Evolutionary conservation across 2,888 invertebrate species (phyloP), one percentile per base, ranked within the genome.

Genomic region (Platycheirus albimanus): DNA sequence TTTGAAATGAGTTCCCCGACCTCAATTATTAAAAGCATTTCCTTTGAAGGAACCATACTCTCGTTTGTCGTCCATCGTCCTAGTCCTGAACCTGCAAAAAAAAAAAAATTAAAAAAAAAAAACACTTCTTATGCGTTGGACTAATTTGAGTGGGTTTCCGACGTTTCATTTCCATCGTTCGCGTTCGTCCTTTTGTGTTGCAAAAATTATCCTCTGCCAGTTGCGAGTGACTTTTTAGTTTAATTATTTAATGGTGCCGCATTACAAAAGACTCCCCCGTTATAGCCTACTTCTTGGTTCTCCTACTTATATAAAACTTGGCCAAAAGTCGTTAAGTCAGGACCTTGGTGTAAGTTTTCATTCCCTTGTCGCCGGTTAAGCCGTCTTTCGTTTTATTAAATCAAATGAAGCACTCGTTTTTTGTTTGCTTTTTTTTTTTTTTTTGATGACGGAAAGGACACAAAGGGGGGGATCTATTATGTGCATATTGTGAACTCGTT

Each of bases 341-440:
- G 61, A 61, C 41, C 61, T 61, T 30, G n/a, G 43, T n/a, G 28
- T 19, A 56, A 56, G 20, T 56, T 56, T 15, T 10, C 1, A 45
- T 30, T 61, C 43, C 30, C 61, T 33, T 61, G 61, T 30, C 20
- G 7, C 8, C 47, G 24, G 10, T 30, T 28, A 19, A 61, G 19
- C 52, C 15, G 49, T 64, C 49, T 45, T 66, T 52, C 52, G 13
- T 61, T 67, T 77, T 77, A 77, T 81, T 77, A 81, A 72, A 81
- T 77, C 77, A 77, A 77, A 77, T 77, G 54, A 81, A 77, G 61
- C 19, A 43, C 67, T 67, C 20, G 24, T 63, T 33, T 30, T 24
- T 38, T 56, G n/a, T n/a, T n/a, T n/a, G n/a, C n/a, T n/a, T n/a
- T n/a, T n/a, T n/a, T n/a, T 7, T 20, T 20, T 38, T 49, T 13